Base-by-base conservation (phyloP, 2,797 vertebrate genomes). In the Limnodromus scolopaceus region DNA sequence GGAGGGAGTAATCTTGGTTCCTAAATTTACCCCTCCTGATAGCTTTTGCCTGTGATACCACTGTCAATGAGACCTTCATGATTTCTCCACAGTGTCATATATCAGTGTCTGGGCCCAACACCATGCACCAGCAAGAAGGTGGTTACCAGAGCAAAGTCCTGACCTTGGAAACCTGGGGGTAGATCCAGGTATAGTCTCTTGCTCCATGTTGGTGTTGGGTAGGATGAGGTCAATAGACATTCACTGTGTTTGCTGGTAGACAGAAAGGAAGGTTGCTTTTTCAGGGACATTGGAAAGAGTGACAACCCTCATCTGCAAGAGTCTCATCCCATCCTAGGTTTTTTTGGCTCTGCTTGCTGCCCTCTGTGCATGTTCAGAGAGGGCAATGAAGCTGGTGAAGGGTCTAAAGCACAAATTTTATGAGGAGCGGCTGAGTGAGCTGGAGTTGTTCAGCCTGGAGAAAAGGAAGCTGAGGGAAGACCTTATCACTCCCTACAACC, bases 41-140 rank as follows among this genome's bases (percentile, higher is more conserved):
- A 60, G 4, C 7, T 66, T 66, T 66, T 16, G 10, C 46, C 14
- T 65, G n/a, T 45, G 27, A 54, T 27, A 54, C 15, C 23, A 55
- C 36, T 55, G 25, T 23, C 46, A 30, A 75, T 25, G 16, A 57
- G 38, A 34, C 4, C 2, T n/a, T 64, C 16, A 55, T 0, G 1
- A 45, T 45, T 70, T 34, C 45, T 65, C 16, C 11, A 30, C 6
- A 17, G 27, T 38, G 22, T 32, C 41, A 63, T 0, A 0, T 49
- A 30, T 11, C 3, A 1, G 5, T 25, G 9, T 51, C 36, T 43
- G 57, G 38, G 38, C 13, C 23, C 23, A 45, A 45, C 3, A 25
- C 10, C 43, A 45, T 3, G 11, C 17, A n/a, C 13, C 11, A 78
- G 20, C 0, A 2, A n/a, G 16, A 51, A 3, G 3, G 17, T 55